These are phyloP conservation scores for Nemapogon koenigi DNA, from an alignment of 2,888 invertebrate species.

Conservation along the genomic window DNA sequence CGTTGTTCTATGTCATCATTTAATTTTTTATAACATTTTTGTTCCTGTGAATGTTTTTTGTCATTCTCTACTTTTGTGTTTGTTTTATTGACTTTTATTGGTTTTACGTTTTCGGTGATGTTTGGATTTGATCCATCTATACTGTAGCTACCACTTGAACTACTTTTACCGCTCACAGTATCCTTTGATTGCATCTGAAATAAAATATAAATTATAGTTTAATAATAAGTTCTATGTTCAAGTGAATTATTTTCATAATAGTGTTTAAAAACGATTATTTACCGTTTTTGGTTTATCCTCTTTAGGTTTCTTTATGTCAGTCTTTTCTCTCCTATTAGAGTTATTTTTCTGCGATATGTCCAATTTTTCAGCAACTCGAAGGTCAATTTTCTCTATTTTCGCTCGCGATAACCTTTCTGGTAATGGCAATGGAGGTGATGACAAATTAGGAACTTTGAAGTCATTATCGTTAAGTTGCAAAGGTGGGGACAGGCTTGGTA, in stretches of 20 bases:
- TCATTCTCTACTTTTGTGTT: constrained; percentile 25
- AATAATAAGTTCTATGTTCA: no score
- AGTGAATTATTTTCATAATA: no score
- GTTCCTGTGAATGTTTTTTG: constrained; percentile 30
- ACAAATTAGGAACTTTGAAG: constrained; percentile 49
- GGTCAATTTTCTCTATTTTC: constrained; percentile 45
- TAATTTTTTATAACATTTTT: constrained; percentile 28
- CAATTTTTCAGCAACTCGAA: constrained; percentile 30
- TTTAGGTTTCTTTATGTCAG: constrained; percentile 46
- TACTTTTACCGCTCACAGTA: constrained; percentile 52
- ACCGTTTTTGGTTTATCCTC: constrained; percentile 35
- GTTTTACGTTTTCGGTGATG: constrained; percentile 40
- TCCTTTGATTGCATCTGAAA: no score
- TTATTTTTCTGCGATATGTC: constrained; percentile 1
- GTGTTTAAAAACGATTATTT: no score
- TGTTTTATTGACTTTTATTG: constrained; percentile 13
- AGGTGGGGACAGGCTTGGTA: constrained; percentile 67
- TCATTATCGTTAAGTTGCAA: constrained; percentile 56
- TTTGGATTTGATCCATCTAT: constrained; percentile 55
- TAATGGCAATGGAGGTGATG: constrained; percentile 53
- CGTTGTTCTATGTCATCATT: constrained; percentile 35
- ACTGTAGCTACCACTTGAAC: constrained; percentile 59
- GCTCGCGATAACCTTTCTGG: constrained; percentile 40
- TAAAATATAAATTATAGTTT: no score
- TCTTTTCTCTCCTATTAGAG: constrained; percentile 48